Base-by-base conservation (phyloP, 2,888 invertebrate genomes). In the Nemoura dubitans region DNA sequence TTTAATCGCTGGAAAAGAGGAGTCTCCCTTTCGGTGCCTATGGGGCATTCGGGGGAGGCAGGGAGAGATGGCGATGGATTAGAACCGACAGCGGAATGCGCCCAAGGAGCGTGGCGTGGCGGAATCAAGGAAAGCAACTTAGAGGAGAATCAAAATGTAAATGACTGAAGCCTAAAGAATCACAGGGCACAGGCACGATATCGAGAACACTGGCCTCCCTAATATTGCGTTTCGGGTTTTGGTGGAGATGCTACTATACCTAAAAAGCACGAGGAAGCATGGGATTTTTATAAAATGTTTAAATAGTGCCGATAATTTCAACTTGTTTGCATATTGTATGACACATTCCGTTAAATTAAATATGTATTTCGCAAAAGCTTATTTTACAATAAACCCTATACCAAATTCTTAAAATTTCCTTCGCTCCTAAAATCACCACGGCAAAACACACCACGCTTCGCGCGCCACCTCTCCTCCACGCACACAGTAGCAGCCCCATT, bases 1-100 rank as follows among this genome's bases (percentile, higher is more conserved):
- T 92, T 92, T 92, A 92, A 92, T 92, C 92, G 91, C 91, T 90
- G 83, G 78, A 86, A 80, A 85, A 87, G 84, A 87, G 85, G 87
- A 87, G 86, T 87, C 86, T 87, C 81, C 86, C 86, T 83, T 87
- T 83, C 59, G 82, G 83, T 83, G 84, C 83, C 86, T 80, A 59
- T 59, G n/a, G 28, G 86, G 81, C 43, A 36, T 78, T n/a, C 76
- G 42, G 59, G 78, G 76, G 27, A 59, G 78, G 76, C 26, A 59
- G 82, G 78, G 43, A 85, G 43, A 87, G 43, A 21, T 59, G 82
- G 43, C 86, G 43, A 59, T 86, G 86, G 86, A 86, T 86, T 86
- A 86, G 85, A 86, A 43, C 86, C 86, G 26, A 43, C 43, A 84
- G 86, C 86, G 85, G 86, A 85, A 78, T 85, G 86, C 86, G 86